Evolutionary conservation across 2,797 vertebrate species (phyloP), one percentile per base, ranked within the genome.

Genomic region (Esox masquinongy): DNA sequence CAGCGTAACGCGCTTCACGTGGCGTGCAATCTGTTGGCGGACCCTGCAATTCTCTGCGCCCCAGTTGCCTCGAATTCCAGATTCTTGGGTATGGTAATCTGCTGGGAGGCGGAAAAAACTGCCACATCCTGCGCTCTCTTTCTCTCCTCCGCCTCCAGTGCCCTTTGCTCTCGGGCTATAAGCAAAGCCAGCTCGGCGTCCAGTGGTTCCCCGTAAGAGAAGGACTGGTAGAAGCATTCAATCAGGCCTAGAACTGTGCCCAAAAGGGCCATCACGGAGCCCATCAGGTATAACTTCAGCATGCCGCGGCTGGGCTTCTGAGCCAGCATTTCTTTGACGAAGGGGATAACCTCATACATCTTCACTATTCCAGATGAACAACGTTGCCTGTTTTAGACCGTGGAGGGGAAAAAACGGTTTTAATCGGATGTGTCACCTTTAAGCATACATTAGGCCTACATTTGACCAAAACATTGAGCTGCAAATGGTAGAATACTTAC

Each of bases 251-350:
- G 89, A 4, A 95, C 86, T 4, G 93, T 93, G 0, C 96, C 94
- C 0, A 96, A 82, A 26, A 97, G 87, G 0, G 96, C 94, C 82
- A 97, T 86, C 85, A 93, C 80, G 0, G 95, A 92, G 79, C 97
- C 96, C 85, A 97, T 79, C 91, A 97, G 49, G 78, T 97, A 97
- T 80, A 97, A 86, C 88, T 93, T 96, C 77, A 96, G 85, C 90
- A 96, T 84, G 22, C 92, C 94, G 15, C 92, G 84, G 69, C 72
- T 91, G 73, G 93, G 92, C 82, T 88, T 95, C 90, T 95, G 95
- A 71, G 91, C 89, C 66, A 96, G 82, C 88, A 96, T 85, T 83
- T 97, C 96, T 70, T 80, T 95, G 81, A 92, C 94, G 1, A 97
- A 96, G 5, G 94, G 94, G 72, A 96, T 93, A 74, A 97, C 78